These are phyloP conservation scores for Squalus acanthias DNA, from an alignment of 2,797 vertebrate species.

Conservation along the genomic window DNA sequence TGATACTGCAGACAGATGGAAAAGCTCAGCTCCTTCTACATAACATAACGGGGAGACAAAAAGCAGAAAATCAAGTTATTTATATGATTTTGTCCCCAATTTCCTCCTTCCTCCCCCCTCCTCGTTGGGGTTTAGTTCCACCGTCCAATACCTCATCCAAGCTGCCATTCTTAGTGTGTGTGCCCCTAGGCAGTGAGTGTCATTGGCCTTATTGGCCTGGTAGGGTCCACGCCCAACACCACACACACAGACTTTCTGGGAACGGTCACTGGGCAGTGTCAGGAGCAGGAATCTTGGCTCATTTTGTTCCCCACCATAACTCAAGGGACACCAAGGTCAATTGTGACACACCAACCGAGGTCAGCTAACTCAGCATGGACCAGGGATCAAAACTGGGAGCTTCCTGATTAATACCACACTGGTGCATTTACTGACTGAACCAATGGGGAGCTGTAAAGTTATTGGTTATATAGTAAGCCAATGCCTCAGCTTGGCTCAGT, in stretches of 20 bases:
- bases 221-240: neutral
- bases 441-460: neutral
- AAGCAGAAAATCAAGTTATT: neutral
- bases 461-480: neutral
- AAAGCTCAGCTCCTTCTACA: slow-evolving; percentile 69
- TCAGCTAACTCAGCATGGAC: neutral
- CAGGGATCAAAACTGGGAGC: neutral
- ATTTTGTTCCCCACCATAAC: neutral
- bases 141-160: neutral
- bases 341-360: neutral
- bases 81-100: neutral
- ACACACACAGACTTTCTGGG: neutral
- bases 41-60: slow-evolving; percentile 14
- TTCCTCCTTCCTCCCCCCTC: neutral
- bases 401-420: neutral
- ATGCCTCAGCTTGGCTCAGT: neutral
- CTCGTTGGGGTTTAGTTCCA: neutral
- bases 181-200: neutral
- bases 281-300: neutral
- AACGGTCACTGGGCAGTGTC: neutral
- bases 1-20: slow-evolving; percentile 69
- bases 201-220: neutral
- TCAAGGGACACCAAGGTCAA: neutral
- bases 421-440: neutral
- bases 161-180: neutral